phyloP scores from a whole-genome alignment of 2,113 vertebrate genomes.

The Ondatra zibethicus region DNA sequence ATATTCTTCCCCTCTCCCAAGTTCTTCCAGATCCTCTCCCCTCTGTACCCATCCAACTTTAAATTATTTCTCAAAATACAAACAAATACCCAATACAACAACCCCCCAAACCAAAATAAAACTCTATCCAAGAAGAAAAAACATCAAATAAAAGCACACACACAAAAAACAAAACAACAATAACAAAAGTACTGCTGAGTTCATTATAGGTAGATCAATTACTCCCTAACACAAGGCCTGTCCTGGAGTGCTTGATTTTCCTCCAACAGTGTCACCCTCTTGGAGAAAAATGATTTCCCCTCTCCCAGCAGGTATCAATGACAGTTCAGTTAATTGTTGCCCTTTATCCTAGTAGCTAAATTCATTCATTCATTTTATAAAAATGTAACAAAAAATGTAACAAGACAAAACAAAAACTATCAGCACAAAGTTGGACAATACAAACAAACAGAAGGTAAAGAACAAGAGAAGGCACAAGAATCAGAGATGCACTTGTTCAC shows the following conservation, averaged over 20 bases:
- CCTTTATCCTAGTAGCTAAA: not conserved
- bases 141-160: not conserved
- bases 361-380: not conserved
- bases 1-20: not conserved
- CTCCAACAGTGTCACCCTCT: not conserved
- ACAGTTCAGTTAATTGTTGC: not conserved
- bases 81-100: not conserved
- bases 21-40: not conserved
- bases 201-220: not conserved
- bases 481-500: not conserved
- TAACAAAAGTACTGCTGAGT: not conserved
- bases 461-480: not conserved
- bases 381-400: not conserved
- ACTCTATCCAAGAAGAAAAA: not conserved
- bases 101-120: not conserved
- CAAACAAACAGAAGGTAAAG: not conserved
- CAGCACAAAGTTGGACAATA: not conserved
- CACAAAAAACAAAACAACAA: no score
- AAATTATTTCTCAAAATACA: not conserved
- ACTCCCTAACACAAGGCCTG: not conserved
- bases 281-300: not conserved
- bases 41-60: not conserved
- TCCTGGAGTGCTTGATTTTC: not conserved
- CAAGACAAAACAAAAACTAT: not conserved
- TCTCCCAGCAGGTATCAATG: not conserved